A percentile compares a stretch with the other conserved stretches of the same genome.
Evolutionary conservation across 2,113 vertebrate species (phyloP).

Genomic region (Condylura cristata): DNA sequence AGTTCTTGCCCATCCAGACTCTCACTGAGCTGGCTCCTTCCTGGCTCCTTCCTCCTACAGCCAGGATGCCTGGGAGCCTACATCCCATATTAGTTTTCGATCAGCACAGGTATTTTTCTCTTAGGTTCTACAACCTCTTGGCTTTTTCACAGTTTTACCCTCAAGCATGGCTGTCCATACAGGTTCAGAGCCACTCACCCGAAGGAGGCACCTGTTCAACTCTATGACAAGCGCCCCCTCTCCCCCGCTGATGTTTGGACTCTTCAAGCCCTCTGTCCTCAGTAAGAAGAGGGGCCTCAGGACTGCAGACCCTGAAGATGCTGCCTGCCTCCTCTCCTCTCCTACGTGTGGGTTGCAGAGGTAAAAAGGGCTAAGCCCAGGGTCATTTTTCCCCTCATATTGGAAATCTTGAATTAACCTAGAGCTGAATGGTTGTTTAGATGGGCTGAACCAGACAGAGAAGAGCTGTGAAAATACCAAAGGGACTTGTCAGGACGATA

Average conservation of each 20-base stretch:
- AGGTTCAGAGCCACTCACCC: not conserved
- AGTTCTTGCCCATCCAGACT: not conserved
- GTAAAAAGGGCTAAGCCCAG: not conserved
- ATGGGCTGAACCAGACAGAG: constrained; percentile 38
- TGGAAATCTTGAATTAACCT: not conserved
- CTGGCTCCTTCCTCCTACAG: not conserved
- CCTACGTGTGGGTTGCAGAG: not conserved
- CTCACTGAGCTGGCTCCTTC: not conserved
- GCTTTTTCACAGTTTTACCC: not conserved
- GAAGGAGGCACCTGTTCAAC: not conserved
- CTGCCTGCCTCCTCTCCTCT: not conserved
- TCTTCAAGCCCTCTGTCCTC: not conserved
- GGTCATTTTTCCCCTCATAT: not conserved
- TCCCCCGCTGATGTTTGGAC: not conserved
- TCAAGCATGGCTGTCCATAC: not conserved
- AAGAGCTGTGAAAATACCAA: constrained; percentile 47
- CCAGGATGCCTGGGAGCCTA: not conserved
- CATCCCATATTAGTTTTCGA: not conserved
- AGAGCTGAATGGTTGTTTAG: not conserved
- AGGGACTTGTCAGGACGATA: not conserved
- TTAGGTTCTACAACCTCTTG: not conserved
- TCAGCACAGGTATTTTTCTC: not conserved
- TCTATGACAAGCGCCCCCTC: not conserved
- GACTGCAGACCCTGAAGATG: accelerated
- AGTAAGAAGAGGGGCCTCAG: not conserved